Conservation (phyloP, 2,888 invertebrate genomes). For the Platycheirus rosarum region DNA sequence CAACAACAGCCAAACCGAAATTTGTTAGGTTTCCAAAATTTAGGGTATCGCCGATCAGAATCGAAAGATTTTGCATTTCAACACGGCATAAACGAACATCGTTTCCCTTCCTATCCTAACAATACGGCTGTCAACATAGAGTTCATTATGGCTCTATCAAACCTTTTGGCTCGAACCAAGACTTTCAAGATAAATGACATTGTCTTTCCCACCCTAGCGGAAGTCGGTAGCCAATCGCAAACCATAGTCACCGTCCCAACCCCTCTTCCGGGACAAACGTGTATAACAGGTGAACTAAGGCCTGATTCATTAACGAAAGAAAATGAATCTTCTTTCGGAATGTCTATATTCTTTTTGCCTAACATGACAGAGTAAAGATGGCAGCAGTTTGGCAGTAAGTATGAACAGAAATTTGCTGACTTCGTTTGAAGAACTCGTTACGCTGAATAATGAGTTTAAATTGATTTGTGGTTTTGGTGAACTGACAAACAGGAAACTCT, state of each 20-base stretch:
- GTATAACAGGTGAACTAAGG: neutral
- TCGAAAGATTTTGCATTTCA: neutral
- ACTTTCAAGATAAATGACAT: conserved; percentile 11
- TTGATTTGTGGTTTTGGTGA: too few species aligned
- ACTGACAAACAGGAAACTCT: too few species aligned
- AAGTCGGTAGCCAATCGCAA: neutral
- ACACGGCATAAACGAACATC: neutral
- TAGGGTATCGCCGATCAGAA: neutral
- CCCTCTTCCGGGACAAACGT: neutral
- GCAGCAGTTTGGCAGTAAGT: too few species aligned
- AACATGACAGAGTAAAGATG: neutral
- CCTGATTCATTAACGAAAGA: neutral
- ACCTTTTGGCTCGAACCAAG: neutral
- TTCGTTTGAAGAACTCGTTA: too few species aligned
- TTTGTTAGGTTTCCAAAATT: neutral
- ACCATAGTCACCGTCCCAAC: neutral
- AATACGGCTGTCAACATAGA: conserved; percentile 6
- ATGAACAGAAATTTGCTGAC: too few species aligned
- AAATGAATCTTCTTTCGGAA: neutral
- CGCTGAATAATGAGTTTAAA: too few species aligned
- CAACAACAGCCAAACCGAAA: neutral
- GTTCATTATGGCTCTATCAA: conserved; percentile 13
- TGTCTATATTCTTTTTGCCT: neutral
- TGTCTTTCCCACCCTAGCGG: neutral
- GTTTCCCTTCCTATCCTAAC: neutral